phyloP scores from a whole-genome alignment of 2,113 vertebrate genomes.

The Terrapene triunguis region DNA sequence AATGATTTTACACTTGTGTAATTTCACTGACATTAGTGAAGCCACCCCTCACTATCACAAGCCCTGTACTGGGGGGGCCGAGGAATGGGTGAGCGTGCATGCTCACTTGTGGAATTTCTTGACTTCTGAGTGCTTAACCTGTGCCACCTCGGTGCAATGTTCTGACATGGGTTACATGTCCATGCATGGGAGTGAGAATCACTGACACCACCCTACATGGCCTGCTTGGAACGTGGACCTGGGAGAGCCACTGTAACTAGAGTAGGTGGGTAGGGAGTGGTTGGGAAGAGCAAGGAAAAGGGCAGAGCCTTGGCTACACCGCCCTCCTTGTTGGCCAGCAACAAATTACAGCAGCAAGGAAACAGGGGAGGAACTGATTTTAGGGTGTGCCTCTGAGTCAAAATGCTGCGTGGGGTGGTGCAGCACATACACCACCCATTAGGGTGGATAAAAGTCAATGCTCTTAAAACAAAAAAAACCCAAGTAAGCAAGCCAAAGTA shows the following conservation, averaged over 20 bases:
- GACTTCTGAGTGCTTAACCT: not conserved
- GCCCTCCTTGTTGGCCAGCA: not conserved
- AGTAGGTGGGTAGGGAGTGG: not conserved
- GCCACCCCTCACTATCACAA: not conserved
- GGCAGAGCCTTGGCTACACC: not conserved
- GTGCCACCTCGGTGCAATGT: not conserved
- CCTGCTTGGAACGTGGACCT: slow-evolving; percentile 16
- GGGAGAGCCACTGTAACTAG: not conserved
- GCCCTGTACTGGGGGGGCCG: not conserved
- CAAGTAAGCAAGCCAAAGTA: no score
- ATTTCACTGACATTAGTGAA: not conserved
- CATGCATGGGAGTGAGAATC: slow-evolving; percentile 1
- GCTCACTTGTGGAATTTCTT: not conserved
- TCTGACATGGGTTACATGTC: not conserved
- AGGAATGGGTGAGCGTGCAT: not conserved
- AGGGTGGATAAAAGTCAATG: no score
- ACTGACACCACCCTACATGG: not conserved
- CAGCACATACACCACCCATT: no score
- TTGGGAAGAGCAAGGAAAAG: not conserved
- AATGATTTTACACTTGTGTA: not conserved
- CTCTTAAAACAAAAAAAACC: no score
- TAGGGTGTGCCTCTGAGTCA: no score
- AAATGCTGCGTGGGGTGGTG: not conserved
- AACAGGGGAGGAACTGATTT: no score
- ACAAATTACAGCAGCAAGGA: no score